These are phyloP conservation scores for Meleagris gallopavo DNA, from an alignment of 2,113 vertebrate species.

Conservation along the genomic window DNA sequence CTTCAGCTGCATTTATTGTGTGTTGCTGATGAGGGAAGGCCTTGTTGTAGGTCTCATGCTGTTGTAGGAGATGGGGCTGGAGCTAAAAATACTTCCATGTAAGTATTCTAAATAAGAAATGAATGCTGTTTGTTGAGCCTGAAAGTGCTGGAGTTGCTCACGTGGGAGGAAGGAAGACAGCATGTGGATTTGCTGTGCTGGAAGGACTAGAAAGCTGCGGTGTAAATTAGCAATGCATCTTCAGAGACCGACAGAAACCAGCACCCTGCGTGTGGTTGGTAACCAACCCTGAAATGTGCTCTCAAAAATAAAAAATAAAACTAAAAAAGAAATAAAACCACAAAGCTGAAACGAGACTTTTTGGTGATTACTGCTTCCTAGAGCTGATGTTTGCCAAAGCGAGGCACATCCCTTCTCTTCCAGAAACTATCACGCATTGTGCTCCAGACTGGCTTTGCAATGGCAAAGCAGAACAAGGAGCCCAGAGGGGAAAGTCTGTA, in stretches of 20 bases:
- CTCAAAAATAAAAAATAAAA: not conserved
- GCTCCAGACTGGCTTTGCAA: not conserved
- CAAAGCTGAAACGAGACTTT: not conserved
- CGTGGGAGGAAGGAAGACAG: not conserved
- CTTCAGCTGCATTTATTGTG: not conserved
- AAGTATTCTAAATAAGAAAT: conserved; percentile 23
- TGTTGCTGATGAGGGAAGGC: not conserved
- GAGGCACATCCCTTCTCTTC: not conserved
- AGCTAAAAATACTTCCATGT: conserved; percentile 37
- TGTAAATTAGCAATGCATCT: not conserved
- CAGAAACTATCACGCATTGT: not conserved
- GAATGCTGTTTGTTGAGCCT: not conserved
- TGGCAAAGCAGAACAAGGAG: not conserved
- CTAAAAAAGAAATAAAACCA: not conserved
- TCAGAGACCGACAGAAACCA: not conserved
- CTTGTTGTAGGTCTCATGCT: not conserved
- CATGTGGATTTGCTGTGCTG: not conserved
- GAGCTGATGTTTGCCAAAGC: not conserved
- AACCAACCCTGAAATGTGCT: not conserved
- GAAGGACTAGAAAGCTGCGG: not conserved
- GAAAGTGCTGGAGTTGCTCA: not conserved
- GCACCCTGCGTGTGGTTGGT: not conserved
- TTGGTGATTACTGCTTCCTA: not conserved
- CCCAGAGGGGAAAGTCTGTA: not conserved
- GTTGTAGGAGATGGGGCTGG: not conserved